These are phyloP conservation scores for Podarcis cretensis DNA, from an alignment of 2,113 vertebrate species.

Conservation along the genomic window DNA sequence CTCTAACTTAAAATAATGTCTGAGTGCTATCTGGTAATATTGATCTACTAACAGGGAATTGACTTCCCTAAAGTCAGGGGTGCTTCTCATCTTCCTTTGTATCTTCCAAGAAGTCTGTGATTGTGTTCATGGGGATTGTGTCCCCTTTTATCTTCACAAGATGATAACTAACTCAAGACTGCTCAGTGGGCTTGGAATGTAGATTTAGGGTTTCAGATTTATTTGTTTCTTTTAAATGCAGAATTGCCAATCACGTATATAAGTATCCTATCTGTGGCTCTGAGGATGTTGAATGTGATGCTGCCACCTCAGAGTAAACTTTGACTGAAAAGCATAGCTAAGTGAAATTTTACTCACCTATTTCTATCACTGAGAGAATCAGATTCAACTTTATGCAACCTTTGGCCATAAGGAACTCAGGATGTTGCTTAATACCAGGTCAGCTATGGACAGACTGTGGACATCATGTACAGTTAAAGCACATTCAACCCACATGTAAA, in stretches of 20 bases:
- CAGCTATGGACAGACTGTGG: no score
- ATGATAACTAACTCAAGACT: background rate
- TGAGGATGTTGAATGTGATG: background rate
- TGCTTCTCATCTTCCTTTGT: background rate
- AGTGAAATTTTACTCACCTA: background rate
- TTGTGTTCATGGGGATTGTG: background rate
- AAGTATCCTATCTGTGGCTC: background rate
- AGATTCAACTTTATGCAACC: background rate
- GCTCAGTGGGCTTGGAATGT: background rate
- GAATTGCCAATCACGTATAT: background rate
- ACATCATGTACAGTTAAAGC: no score
- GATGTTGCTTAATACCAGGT: background rate
- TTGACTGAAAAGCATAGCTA: background rate
- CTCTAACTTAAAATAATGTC: background rate
- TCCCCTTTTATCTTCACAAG: background rate
- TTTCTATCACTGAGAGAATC: background rate
- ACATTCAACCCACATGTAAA: no score
- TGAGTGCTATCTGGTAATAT: background rate
- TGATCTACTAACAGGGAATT: background rate
- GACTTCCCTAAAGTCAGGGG: background rate
- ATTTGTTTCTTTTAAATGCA: background rate
- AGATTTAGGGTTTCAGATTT: background rate
- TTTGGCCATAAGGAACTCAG: background rate
- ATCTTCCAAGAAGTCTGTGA: background rate
- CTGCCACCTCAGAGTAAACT: background rate